These are phyloP conservation scores for Minunthozetes semirufus DNA, from an alignment of 2,888 invertebrate species.

Conservation along the genomic window DNA sequence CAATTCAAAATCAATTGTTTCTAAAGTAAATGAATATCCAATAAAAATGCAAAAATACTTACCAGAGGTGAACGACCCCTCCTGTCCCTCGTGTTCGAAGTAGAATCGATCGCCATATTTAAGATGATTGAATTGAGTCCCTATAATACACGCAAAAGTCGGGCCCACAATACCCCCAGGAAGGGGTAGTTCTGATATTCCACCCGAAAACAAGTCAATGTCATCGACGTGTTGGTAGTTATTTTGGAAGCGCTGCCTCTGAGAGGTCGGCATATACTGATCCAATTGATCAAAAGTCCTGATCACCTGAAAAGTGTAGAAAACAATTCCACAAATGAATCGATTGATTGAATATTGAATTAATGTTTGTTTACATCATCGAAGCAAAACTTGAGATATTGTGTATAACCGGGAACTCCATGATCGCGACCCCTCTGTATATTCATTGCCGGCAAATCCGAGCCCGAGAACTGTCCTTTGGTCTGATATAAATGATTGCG, in stretches of 20 bases:
- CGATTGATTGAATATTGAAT: too few relatives aligned
- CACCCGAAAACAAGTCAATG: slow-evolving; percentile 87
- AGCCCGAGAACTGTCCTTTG: slow-evolving; percentile 68
- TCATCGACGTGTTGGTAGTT: slow-evolving; percentile 65
- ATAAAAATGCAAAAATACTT: too few relatives aligned
- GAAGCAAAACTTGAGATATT: slow-evolving; percentile 68
- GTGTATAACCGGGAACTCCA: slow-evolving; percentile 66
- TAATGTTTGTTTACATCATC: slow-evolving; percentile 57
- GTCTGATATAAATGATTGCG: slow-evolving; percentile 66
- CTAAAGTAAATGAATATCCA: too few relatives aligned
- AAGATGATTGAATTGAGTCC: slow-evolving; percentile 82
- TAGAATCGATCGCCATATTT: slow-evolving; percentile 92
- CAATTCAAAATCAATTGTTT: too few relatives aligned
- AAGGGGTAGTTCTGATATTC: slow-evolving; percentile 70
- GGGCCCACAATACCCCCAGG: slow-evolving; percentile 89
- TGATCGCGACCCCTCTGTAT: slow-evolving; percentile 73
- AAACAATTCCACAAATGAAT: too few relatives aligned
- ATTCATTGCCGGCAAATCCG: slow-evolving; percentile 69
- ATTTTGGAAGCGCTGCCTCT: slow-evolving; percentile 41
- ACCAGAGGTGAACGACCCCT: slow-evolving; percentile 41
- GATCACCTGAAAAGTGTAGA: too few relatives aligned
- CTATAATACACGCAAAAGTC: slow-evolving; percentile 87
- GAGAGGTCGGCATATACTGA: slow-evolving; percentile 51
- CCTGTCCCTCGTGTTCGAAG: slow-evolving; percentile 55
- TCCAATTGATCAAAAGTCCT: slow-evolving; percentile 59